A percentile compares a stretch with the other conserved stretches of the same genome.
Evolutionary conservation across 2,113 vertebrate genomes (phyloP).

Genomic region (Myrmophylax atrothorax): DNA sequence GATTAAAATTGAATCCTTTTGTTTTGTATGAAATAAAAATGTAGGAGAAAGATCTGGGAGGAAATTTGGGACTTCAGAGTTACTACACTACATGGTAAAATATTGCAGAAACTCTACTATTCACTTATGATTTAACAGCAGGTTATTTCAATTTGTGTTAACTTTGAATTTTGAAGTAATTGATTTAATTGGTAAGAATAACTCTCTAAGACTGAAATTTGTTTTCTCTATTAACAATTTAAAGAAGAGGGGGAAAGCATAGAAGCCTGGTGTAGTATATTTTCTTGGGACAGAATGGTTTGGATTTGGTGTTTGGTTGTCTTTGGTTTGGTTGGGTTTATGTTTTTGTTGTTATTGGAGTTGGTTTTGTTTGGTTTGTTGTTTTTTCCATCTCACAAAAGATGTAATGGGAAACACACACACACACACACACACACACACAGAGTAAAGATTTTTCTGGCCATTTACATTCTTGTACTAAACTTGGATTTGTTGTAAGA

Average conservation of each 20-base stretch:
- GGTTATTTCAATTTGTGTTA: neutral
- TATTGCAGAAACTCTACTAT: neutral
- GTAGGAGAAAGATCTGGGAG: neutral
- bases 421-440: neutral
- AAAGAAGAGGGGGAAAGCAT: neutral
- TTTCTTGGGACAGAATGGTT: neutral
- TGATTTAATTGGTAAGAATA: neutral
- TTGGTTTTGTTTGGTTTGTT: neutral
- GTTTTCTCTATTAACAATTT: neutral
- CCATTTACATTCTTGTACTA: neutral
- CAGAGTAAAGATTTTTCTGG: neutral
- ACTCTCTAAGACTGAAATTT: neutral
- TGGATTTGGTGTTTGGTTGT: neutral
- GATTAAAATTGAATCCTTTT: neutral
- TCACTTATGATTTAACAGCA: neutral
- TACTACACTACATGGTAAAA: neutral
- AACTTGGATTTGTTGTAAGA: neutral
- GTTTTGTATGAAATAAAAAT: neutral
- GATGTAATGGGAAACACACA: neutral
- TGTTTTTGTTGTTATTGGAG: neutral
- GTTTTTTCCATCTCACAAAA: neutral
- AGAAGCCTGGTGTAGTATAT: neutral
- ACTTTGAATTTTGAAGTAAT: neutral
- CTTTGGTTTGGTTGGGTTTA: neutral
- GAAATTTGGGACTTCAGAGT: neutral